A percentile compares a stretch with the other conserved stretches of the same genome.
Evolutionary conservation across 2,113 vertebrate genomes (phyloP).

Genomic region (Cairina moschata): DNA sequence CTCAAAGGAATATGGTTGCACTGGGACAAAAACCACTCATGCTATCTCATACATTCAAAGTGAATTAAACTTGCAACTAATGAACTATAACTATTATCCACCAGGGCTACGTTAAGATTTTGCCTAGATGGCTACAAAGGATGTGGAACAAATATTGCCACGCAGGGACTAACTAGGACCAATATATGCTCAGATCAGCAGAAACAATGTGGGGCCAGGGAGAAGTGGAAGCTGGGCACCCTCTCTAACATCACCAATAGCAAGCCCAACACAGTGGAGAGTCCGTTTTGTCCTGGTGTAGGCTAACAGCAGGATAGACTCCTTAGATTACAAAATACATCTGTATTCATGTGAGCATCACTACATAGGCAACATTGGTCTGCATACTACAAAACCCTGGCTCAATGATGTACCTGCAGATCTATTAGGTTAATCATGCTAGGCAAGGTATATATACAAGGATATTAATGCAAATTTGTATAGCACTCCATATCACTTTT

Average conservation of each 20-base stretch:
- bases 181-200: not conserved
- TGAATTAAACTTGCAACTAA: not conserved
- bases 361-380: not conserved
- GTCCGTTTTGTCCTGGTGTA: not conserved
- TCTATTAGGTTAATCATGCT: rapidly evolving
- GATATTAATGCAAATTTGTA: not conserved
- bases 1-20: not conserved
- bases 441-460: not conserved
- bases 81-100: not conserved
- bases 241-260: not conserved
- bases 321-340: not conserved
- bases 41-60: not conserved
- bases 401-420: not conserved
- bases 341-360: not conserved
- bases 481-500: rapidly evolving
- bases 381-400: not conserved
- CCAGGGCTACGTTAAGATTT: not conserved
- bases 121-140: not conserved
- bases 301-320: not conserved
- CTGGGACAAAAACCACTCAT: not conserved
- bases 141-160: not conserved
- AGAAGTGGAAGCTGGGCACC: rapidly evolving
- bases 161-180: not conserved
- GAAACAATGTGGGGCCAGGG: not conserved
- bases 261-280: rapidly evolving